A percentile compares a stretch with the other conserved stretches of the same genome.
Evolutionary conservation across 2,888 invertebrate genomes (phyloP).

Genomic region (Lithosia quadra): DNA sequence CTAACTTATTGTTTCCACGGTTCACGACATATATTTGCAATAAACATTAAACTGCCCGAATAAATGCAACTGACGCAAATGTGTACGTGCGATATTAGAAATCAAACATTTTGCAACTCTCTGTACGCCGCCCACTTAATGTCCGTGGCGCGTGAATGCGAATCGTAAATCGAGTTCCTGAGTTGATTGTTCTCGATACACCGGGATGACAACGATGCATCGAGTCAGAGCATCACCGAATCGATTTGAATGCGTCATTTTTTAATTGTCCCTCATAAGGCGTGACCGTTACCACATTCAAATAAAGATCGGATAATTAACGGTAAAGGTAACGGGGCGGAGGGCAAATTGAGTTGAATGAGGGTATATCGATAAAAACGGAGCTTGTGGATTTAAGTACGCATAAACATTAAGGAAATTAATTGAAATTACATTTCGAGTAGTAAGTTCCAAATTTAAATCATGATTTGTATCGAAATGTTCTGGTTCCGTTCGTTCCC

Average conservation of each 20-base stretch:
- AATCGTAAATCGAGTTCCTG: constrained; percentile 40
- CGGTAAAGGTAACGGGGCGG: constrained; percentile 82
- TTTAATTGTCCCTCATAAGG: constrained; percentile 77
- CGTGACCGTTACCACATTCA: constrained; percentile 77
- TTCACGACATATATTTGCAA: constrained; percentile 14
- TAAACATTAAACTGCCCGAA: constrained; percentile 23
- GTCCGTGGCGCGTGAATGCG: constrained; percentile 35
- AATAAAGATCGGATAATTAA: constrained; percentile 80
- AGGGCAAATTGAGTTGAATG: constrained; percentile 64
- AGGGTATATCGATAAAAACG: constrained; percentile 51
- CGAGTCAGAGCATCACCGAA: constrained; percentile 57
- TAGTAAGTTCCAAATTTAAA: constrained; percentile 27
- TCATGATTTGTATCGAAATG: constrained; percentile 23
- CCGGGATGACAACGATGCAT: constrained; percentile 55
- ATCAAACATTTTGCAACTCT: constrained; percentile 32
- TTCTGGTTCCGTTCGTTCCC: constrained; percentile 21
- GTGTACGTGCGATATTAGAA: constrained; percentile 36
- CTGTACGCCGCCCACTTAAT: constrained; percentile 39
- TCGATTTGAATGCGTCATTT: constrained; percentile 74
- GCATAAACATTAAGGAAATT: constrained; percentile 39
- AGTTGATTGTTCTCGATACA: constrained; percentile 33
- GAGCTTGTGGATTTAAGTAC: constrained; percentile 41
- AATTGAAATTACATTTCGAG: constrained; percentile 34
- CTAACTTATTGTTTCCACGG: not conserved
- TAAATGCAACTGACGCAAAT: constrained; percentile 26